These are phyloP conservation scores for Donacobius atricapilla DNA, from an alignment of 2,113 vertebrate species.

Conservation along the genomic window DNA sequence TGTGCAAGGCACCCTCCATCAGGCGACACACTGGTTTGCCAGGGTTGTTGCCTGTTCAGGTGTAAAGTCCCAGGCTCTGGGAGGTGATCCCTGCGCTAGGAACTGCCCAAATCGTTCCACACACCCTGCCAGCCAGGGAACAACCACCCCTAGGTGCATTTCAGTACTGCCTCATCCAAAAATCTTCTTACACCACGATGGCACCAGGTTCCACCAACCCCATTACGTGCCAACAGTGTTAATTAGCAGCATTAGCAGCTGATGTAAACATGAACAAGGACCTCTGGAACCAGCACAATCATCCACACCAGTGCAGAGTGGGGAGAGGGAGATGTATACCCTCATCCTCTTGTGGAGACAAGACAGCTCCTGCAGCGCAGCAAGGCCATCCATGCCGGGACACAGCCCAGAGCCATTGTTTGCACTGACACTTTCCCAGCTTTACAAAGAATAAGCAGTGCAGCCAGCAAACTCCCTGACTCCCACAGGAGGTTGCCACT, in stretches of 20 bases:
- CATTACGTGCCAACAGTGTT: background rate
- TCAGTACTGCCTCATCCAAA: background rate
- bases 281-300: background rate
- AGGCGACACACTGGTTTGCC: rapidly evolving
- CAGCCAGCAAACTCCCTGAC: background rate
- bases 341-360: background rate
- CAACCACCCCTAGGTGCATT: rapidly evolving
- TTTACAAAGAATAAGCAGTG: background rate
- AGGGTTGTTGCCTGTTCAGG: background rate
- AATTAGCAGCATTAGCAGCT: background rate
- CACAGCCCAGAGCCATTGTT: background rate
- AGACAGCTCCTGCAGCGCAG: rapidly evolving
- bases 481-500: background rate
- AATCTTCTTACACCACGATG: background rate
- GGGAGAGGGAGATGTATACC: background rate
- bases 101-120: background rate
- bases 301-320: background rate
- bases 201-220: background rate
- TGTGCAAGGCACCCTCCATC: background rate
- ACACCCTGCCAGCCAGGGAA: background rate
- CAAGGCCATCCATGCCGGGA: background rate
- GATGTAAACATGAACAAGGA: background rate
- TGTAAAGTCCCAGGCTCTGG: background rate
- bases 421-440: background rate
- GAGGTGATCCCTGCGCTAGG: background rate